These are phyloP conservation scores for Crypturellus tataupa DNA, from an alignment of 2,797 vertebrate species.

Conservation along the genomic window DNA sequence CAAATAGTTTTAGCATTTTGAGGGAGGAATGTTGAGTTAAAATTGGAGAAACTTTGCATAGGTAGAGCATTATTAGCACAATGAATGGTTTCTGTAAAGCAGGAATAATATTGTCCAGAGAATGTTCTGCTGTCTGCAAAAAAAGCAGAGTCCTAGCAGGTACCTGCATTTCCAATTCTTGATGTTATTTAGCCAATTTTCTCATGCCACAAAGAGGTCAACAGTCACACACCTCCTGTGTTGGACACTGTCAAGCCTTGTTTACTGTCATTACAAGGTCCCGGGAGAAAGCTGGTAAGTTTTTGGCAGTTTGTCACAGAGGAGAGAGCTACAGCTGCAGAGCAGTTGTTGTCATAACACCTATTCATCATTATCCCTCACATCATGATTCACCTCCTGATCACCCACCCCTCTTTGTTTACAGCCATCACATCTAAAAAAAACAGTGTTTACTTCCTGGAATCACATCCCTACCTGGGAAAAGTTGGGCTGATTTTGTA, in stretches of 20 bases:
- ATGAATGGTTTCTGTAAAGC: conserved; percentile 49
- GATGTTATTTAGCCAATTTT: conserved; percentile 55
- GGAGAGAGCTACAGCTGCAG: conserved; percentile 67
- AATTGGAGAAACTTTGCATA: conserved; percentile 31
- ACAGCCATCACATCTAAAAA: conserved; percentile 39
- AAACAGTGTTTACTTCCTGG: neutral
- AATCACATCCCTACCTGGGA: conserved; percentile 45
- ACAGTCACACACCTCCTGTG: conserved; percentile 33
- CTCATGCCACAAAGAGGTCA: conserved; percentile 51
- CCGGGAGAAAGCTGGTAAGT: conserved; percentile 54
- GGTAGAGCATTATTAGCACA: conserved; percentile 51
- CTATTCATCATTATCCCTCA: conserved; percentile 72
- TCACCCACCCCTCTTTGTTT: conserved; percentile 62
- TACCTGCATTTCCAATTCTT: neutral
- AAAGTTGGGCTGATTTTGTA: conserved; percentile 12
- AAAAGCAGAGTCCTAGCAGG: conserved; percentile 22
- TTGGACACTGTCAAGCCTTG: conserved; percentile 52
- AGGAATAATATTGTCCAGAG: conserved; percentile 27
- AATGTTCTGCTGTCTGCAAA: conserved; percentile 33
- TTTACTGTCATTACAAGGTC: conserved; percentile 60
- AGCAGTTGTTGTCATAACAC: conserved; percentile 73
- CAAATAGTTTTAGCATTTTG: conserved; percentile 8
- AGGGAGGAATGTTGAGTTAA: conserved; percentile 1
- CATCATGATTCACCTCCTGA: conserved; percentile 61
- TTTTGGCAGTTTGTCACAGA: conserved; percentile 64